These are phyloP conservation scores for Heliocidaris erythrogramma DNA, from an alignment of 35 echinoderm and acorn worm genomes.

Conservation along the genomic window DNA sequence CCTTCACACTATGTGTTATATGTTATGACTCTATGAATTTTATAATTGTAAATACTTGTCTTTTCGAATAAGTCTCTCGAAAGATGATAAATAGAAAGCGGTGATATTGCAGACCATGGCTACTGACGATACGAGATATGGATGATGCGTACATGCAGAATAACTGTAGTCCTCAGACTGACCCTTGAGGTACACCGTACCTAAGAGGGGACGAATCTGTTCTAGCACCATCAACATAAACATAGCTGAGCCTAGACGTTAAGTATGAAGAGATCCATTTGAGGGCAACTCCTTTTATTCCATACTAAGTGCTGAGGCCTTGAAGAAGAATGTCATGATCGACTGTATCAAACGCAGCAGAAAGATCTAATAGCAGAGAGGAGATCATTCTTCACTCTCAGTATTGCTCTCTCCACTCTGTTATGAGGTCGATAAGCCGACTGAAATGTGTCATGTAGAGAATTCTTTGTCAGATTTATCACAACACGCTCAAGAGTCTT, in stretches of 20 bases:
- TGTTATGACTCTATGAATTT: no score
- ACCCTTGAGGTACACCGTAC: not conserved
- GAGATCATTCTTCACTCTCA: constrained; percentile 12
- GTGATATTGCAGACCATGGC: not conserved
- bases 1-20: no score
- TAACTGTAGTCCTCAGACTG: not conserved
- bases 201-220: not conserved
- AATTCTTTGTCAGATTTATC: constrained; percentile 3
- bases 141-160: not conserved
- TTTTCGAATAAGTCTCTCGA: no score
- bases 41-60: no score
- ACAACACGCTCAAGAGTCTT: constrained; percentile 17
- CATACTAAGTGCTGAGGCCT: no score
- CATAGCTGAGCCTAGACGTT: not conserved
- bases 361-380: not conserved
- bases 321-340: no score
- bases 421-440: constrained; percentile 21
- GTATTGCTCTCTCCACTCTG: not conserved
- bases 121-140: not conserved
- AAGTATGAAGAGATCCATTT: not conserved
- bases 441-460: not conserved
- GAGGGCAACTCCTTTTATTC: no score
- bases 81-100: no score
- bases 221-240: not conserved
- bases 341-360: no score